Evolutionary conservation across 1,140 invertebrate genomes (phyloP).

Genomic region (Sarcophaga bullata): DNA sequence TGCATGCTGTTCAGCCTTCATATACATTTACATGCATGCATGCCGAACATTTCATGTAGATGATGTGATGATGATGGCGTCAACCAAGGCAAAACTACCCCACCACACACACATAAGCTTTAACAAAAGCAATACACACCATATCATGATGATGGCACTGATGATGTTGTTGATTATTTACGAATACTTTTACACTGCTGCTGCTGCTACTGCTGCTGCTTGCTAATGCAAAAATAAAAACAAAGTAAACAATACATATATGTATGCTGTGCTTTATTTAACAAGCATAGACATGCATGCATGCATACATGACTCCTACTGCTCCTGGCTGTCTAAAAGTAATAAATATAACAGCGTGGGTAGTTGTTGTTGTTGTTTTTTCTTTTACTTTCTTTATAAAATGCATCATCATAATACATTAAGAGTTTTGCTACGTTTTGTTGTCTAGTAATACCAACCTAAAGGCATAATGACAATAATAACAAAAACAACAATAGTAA

Average conservation of each 20-base stretch:
- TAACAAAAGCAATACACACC: too few species aligned
- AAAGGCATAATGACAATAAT: background rate
- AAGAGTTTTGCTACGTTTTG: too few species aligned
- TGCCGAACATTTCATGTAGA: too few species aligned
- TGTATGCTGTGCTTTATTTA: background rate
- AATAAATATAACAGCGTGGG: too few species aligned
- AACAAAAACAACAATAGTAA: conserved; percentile 21
- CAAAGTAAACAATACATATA: background rate
- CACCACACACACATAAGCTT: too few species aligned
- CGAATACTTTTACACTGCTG: background rate
- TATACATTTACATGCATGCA: background rate
- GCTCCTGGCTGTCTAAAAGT: background rate
- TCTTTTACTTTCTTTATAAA: background rate
- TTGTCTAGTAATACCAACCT: background rate
- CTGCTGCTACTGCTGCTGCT: background rate
- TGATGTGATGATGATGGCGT: background rate
- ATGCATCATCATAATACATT: background rate
- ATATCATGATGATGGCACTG: background rate
- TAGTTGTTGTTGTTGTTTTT: background rate
- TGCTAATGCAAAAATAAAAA: background rate
- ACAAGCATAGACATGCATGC: background rate
- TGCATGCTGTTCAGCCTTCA: background rate
- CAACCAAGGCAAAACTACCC: background rate
- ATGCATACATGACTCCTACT: background rate
- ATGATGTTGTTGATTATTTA: background rate